Base-by-base conservation (phyloP, 2,113 vertebrate genomes). In the Misgurnus mizolepis region DNA sequence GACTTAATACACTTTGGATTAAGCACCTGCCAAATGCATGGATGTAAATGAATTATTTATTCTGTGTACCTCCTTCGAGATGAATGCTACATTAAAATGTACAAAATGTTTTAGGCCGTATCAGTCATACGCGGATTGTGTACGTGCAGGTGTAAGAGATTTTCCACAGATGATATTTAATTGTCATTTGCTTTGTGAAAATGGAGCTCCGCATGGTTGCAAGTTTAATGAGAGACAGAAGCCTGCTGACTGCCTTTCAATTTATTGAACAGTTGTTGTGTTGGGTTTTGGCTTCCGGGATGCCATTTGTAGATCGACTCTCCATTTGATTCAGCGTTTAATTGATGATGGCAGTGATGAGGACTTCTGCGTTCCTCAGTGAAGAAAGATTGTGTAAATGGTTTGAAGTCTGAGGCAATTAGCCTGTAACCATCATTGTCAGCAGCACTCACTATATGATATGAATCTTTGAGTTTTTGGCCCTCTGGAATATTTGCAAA, bases 201-300 rank as follows among this genome's bases (percentile, higher is more conserved):
- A 58, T 74, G 55, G 7, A 18, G 6, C 55, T 45, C 64, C 68
- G 62, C 39, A 58, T 47, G 62, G 11, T 18, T 22, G 18, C 22
- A n/a, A 43, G 49, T 55, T 75, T 55, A 43, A 43, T 22, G 65
- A 81, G 55, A 65, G 71, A 75, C 55, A 50, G 71, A 75, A 68
- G 47, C 50, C 71, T 61, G 71, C 79, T 75, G 71, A 61, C 79
- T 80, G 71, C 62, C 39, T 41, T 58, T 39, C 71, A 67, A 10
- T 75, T 81, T 68, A 74, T 67, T 68, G 49, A 67, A 45, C 50
- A 3, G 10, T 10, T 71, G 17, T 58, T 58, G 55, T 58, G 17
- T 58, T 58, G 55, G n/a, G n/a, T 58, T 53, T 53, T 18, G 55
- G n/a, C 55, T 58, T 17, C 55, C n/a, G 17, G 55, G 55, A 58